phyloP scores from a whole-genome alignment of 1,140 invertebrate species.

The Holotrichia oblita region DNA sequence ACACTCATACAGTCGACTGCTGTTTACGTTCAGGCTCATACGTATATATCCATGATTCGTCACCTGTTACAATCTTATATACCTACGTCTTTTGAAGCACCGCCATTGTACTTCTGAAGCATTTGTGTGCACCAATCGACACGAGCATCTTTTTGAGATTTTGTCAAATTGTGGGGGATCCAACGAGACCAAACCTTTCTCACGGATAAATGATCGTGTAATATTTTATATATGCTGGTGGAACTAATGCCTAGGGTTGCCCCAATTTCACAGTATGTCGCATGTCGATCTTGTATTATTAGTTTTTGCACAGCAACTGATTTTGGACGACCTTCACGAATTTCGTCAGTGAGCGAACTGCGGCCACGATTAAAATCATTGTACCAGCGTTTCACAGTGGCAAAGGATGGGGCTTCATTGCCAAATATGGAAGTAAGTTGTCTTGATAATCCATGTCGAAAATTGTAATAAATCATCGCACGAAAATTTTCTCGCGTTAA shows the following conservation, averaged over 20 bases:
- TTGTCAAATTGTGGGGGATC: slow-evolving; percentile 53
- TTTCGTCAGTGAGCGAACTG: slow-evolving; percentile 21
- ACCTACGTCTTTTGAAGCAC: slow-evolving; percentile 46
- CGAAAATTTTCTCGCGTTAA: slow-evolving; percentile 18
- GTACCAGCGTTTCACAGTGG: no score
- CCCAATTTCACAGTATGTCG: slow-evolving; percentile 50
- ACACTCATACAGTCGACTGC: slow-evolving; percentile 52
- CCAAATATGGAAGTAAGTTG: slow-evolving; percentile 5
- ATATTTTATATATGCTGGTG: slow-evolving; percentile 54
- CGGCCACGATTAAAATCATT: no score
- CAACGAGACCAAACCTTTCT: slow-evolving; percentile 53
- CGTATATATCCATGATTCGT: slow-evolving; percentile 38
- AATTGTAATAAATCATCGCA: slow-evolving; percentile 8
- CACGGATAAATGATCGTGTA: slow-evolving; percentile 50
- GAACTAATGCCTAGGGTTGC: slow-evolving; percentile 47
- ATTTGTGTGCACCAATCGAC: slow-evolving; percentile 52
- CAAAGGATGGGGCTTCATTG: slow-evolving; percentile 17
- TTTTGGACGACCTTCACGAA: slow-evolving; percentile 25
- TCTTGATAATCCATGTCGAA: slow-evolving; percentile 18
- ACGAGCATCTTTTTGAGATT: slow-evolving; percentile 51
- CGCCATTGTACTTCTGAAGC: slow-evolving; percentile 45
- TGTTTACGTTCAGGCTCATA: slow-evolving; percentile 53
- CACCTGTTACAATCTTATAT: slow-evolving; percentile 44
- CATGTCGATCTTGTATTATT: no score
- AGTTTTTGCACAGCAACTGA: slow-evolving; percentile 37